Evolutionary conservation across 1,140 invertebrate species (phyloP).

Genomic region (Leptoteleia sp.): DNA sequence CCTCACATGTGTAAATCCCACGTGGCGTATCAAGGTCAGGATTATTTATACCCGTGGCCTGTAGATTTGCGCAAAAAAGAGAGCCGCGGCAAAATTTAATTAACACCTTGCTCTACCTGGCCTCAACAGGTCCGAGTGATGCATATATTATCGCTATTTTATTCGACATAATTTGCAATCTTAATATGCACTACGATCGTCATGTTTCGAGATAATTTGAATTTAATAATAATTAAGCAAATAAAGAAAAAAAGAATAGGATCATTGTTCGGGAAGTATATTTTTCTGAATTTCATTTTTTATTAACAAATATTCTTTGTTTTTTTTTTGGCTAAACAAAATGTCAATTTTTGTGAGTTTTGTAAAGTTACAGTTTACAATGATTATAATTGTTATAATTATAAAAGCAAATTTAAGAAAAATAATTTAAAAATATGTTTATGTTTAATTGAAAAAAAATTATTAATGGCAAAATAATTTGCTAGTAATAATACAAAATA

Average conservation of each 20-base stretch:
- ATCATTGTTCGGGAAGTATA: too few species aligned
- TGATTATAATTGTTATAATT: too few species aligned
- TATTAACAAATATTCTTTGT: too few species aligned
- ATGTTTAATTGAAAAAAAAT: too few species aligned
- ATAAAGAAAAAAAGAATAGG: background rate
- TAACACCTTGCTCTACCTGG: slow-evolving; percentile 58
- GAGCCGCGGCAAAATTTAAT: slow-evolving; percentile 59
- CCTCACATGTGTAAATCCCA: slow-evolving; percentile 59
- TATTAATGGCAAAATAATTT: background rate
- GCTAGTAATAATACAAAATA: background rate
- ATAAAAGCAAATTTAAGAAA: too few species aligned
- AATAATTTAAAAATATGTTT: too few species aligned
- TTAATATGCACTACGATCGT: slow-evolving; percentile 18
- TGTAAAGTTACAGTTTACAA: too few species aligned
- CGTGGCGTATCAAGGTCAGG: slow-evolving; percentile 65
- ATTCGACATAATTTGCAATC: slow-evolving; percentile 53
- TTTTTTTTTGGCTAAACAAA: too few species aligned
- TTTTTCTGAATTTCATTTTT: too few species aligned
- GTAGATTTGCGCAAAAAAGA: slow-evolving; percentile 54
- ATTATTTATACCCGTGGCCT: slow-evolving; percentile 62
- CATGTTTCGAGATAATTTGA: slow-evolving; percentile 4
- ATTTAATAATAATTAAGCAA: slow-evolving; percentile 5
- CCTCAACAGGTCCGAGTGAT: slow-evolving; percentile 9
- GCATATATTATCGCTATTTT: slow-evolving; percentile 60
- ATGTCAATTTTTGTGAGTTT: too few species aligned